Conservation (phyloP, 2,888 invertebrate genomes). For the Dichetophora obliterata region DNA sequence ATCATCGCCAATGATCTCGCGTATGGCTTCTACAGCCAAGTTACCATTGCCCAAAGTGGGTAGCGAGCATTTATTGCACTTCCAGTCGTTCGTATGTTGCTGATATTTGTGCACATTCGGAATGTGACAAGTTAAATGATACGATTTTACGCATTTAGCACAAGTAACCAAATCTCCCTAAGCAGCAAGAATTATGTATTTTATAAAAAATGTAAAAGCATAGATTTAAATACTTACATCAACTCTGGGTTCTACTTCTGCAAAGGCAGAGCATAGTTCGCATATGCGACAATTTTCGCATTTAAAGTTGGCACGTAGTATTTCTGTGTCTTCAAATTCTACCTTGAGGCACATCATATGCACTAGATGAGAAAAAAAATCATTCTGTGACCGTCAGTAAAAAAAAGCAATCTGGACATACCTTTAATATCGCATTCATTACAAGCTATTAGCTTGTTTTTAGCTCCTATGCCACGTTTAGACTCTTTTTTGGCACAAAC, state of each 20-base stretch:
- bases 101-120: slow-evolving; percentile 75
- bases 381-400: too few species aligned
- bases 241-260: slow-evolving; percentile 84
- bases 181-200: neutral
- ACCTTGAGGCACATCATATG: slow-evolving; percentile 59
- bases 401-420: slow-evolving; percentile 32
- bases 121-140: slow-evolving; percentile 84
- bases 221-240: slow-evolving; percentile 72
- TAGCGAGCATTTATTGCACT: slow-evolving; percentile 76
- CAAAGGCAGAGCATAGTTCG: slow-evolving; percentile 66
- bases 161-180: slow-evolving; percentile 76
- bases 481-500: slow-evolving; percentile 58
- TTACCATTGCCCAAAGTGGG: slow-evolving; percentile 46
- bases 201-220: too few species aligned
- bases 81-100: slow-evolving; percentile 75
- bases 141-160: slow-evolving; percentile 86
- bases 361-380: slow-evolving; percentile 53
- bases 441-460: slow-evolving; percentile 61
- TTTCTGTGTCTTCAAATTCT: slow-evolving; percentile 56
- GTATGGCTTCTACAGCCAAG: slow-evolving; percentile 50
- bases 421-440: slow-evolving; percentile 59
- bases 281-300: slow-evolving; percentile 93
- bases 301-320: slow-evolving; percentile 77
- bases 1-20: slow-evolving; percentile 52
- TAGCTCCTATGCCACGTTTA: slow-evolving; percentile 60